These are phyloP conservation scores for Archilochus colubris DNA, from an alignment of 2,113 vertebrate species.

Conservation along the genomic window DNA sequence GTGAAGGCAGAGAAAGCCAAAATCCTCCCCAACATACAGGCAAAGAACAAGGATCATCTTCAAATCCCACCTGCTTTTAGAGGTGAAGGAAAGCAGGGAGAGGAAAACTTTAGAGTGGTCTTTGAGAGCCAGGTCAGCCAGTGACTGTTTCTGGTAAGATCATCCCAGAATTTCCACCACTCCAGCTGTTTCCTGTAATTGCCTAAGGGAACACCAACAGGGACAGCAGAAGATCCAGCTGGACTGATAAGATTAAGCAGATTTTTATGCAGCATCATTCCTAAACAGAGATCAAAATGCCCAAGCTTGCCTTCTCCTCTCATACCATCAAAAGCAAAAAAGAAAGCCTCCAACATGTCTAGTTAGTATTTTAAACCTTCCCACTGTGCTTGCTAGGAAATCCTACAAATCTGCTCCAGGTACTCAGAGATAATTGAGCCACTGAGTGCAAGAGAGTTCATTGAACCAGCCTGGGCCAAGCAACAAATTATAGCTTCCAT, in stretches of 20 bases:
- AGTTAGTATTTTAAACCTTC: background rate
- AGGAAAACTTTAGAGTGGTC: background rate
- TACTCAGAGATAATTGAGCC: background rate
- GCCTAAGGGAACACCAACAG: background rate
- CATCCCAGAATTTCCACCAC: background rate
- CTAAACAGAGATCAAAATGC: background rate
- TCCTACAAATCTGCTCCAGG: background rate
- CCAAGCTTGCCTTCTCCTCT: background rate
- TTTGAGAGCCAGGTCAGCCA: background rate
- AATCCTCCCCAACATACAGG: background rate
- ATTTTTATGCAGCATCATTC: background rate
- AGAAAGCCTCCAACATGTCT: background rate
- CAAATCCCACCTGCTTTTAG: background rate
- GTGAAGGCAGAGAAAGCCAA: background rate
- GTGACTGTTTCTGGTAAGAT: background rate
- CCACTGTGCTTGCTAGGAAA: background rate
- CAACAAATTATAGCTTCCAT: background rate
- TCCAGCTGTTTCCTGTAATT: background rate
- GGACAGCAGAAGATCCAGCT: background rate
- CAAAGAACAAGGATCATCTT: background rate
- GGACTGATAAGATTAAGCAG: constrained; percentile 1
- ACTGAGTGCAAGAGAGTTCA: background rate
- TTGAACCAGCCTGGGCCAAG: background rate
- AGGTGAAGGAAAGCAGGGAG: background rate
- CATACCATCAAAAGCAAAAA: background rate